Evolutionary conservation across 2,888 invertebrate species (phyloP).

Genomic region (Ornithoptera priamus): DNA sequence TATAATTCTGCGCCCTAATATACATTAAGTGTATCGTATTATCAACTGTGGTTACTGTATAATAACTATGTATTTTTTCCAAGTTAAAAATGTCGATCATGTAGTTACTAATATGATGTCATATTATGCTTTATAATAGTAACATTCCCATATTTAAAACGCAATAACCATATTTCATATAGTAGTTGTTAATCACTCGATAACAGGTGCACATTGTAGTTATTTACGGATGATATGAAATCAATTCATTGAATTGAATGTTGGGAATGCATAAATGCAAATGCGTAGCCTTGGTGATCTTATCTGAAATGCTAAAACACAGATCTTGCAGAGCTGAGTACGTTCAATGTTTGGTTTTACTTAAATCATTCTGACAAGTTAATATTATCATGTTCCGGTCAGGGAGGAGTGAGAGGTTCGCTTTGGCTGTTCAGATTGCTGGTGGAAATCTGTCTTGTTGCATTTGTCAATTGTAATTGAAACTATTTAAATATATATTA

Average conservation of each 20-base stretch:
- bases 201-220: conserved; percentile 22
- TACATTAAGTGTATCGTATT: background rate
- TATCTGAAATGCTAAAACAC: conserved; percentile 27
- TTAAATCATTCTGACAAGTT: conserved; percentile 30
- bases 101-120: background rate
- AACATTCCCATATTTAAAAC: conserved; percentile 10
- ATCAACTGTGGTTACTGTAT: background rate
- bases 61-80: background rate
- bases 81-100: background rate
- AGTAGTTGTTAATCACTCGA: conserved; percentile 16
- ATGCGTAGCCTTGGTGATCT: conserved; percentile 26
- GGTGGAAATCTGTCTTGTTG: conserved; percentile 16
- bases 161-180: conserved; percentile 10
- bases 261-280: conserved; percentile 30
- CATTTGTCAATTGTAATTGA: conserved; percentile 21
- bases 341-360: conserved; percentile 23
- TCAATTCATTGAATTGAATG: conserved; percentile 25
- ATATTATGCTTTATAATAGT: background rate
- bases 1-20: background rate
- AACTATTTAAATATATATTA: background rate
- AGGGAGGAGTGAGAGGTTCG: conserved; percentile 28
- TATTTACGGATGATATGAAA: conserved; percentile 26
- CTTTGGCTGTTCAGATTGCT: conserved; percentile 13
- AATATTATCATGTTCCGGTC: conserved; percentile 28
- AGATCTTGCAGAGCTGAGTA: conserved; percentile 11